Conservation (phyloP, 2,797 vertebrate genomes). For the Falco rusticolus region DNA sequence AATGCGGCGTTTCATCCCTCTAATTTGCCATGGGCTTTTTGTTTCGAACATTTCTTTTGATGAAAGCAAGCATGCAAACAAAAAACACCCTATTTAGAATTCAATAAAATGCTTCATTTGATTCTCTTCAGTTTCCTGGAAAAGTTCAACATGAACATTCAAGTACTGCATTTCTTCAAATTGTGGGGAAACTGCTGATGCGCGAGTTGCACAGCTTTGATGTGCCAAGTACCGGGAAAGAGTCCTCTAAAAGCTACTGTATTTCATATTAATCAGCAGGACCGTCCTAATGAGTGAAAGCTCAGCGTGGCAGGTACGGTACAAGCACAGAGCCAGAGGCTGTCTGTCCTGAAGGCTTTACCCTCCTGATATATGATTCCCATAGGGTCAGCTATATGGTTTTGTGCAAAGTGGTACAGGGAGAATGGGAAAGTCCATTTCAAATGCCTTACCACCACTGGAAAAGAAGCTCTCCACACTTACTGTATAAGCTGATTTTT, state of each 20-base stretch:
- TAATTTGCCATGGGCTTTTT: constrained; percentile 39
- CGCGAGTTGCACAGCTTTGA: neutral
- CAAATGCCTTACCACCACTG: neutral
- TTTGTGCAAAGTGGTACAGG: neutral
- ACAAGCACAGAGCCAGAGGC: neutral
- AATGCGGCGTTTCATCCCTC: constrained; percentile 16
- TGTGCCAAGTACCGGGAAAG: neutral
- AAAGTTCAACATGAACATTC: constrained; percentile 26
- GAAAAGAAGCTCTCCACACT: neutral
- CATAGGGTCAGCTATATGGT: neutral
- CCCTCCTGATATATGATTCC: neutral
- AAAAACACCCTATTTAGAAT: neutral
- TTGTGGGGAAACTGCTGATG: constrained; percentile 12
- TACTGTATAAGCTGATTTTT: neutral
- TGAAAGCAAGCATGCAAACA: neutral
- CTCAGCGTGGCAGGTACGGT: neutral
- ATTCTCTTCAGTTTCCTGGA: constrained; percentile 44
- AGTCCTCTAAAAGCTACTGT: neutral
- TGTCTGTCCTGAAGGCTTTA: neutral
- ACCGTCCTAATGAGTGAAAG: neutral
- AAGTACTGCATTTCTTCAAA: neutral
- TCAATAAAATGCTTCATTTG: constrained; percentile 22
- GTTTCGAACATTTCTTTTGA: constrained; percentile 1
- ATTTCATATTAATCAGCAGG: neutral
- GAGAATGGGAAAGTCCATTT: neutral